Base-by-base conservation (phyloP, 2,113 vertebrate genomes). In the Henicopernis longicauda region DNA sequence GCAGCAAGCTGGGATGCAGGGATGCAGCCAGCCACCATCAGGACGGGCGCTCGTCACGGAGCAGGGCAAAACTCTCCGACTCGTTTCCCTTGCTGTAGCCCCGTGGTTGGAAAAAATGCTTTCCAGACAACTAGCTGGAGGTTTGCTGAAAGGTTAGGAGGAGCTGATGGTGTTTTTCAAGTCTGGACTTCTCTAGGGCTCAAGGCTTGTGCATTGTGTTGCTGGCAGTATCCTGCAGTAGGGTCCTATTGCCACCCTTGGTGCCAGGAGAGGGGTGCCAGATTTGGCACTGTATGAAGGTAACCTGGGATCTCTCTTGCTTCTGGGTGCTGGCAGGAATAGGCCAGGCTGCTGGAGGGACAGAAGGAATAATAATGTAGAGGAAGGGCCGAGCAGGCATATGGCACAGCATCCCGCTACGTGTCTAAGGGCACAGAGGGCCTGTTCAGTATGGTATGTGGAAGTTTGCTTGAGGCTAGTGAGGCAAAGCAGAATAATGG, bases 41-140 rank as follows among this genome's bases (percentile, higher is more conserved):
- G 55, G 50, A 61, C 6, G 27, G 72, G 79, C 10, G 9, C 69
- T 96, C 19, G 13, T 93, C 94, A 94, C 1, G 63, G 92, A 94
- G 88, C 63, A 86, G 59, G 42, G 38, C 1, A 0, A 81, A 89
- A 45, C 88, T 66, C 66, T 77, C 0, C 0, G 59, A 54, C 50
- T 92, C 0, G 0, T 77, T 95, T 93, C 62, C 74, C 45, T 65
- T 69, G 52, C 90, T 83, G 52, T 73, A 92, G 84, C 54, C 29
- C 52, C 1, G 16, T 88, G 70, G 54, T 57, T 92, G 94, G 94
- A 95, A 96, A 94, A 94, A 93, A 92, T 82, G 90, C 58, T 93
- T 96, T 93, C 93, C 93, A 94, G 49, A 81, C 23, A 8, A 84
- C 82, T 86, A 71, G 77, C 4, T 49, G 79, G 71, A 95, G 63